Evolutionary conservation across 1,140 invertebrate genomes (phyloP).

Genomic region (Drosophila seguyi): DNA sequence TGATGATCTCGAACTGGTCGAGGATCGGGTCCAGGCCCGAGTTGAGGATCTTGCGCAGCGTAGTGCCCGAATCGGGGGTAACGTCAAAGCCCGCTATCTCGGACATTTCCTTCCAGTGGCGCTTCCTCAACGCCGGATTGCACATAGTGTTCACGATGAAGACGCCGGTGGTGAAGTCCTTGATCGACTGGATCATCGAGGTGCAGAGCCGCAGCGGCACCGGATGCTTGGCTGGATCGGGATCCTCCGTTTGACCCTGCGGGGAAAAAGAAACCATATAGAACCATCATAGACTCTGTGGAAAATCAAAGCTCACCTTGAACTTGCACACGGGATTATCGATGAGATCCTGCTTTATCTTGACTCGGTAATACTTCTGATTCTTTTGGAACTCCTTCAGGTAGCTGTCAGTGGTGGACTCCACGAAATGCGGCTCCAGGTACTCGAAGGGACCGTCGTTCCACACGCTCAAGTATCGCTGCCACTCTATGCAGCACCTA

Average conservation of each 20-base stretch:
- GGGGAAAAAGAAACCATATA: not conserved
- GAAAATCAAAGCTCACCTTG: conserved; percentile 72
- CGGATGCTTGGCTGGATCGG: conserved; percentile 90
- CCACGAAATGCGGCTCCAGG: conserved; percentile 90
- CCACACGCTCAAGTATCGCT: conserved; percentile 93
- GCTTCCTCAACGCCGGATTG: conserved; percentile 93
- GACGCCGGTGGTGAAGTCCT: conserved; percentile 92
- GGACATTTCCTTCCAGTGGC: conserved; percentile 97
- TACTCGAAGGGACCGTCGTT: conserved; percentile 96
- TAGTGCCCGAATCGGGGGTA: conserved; percentile 93
- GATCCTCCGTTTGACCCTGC: conserved; percentile 90
- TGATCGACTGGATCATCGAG: conserved; percentile 90
- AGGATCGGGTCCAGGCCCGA: conserved; percentile 91
- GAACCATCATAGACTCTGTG: fast-evolving
- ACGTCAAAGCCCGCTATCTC: conserved; percentile 92
- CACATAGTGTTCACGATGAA: conserved; percentile 93
- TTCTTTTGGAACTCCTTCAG: conserved; percentile 91
- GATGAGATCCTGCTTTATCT: conserved; percentile 90
- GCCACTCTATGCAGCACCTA: conserved; percentile 89
- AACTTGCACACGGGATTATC: conserved; percentile 89
- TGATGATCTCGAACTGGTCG: conserved; percentile 94
- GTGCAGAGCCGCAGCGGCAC: conserved; percentile 91
- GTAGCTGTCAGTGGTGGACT: conserved; percentile 90
- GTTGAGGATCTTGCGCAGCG: conserved; percentile 92
- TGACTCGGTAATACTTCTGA: conserved; percentile 92